Conservation (phyloP, 2,888 invertebrate species). For the Cataglyphis livida region DNA sequence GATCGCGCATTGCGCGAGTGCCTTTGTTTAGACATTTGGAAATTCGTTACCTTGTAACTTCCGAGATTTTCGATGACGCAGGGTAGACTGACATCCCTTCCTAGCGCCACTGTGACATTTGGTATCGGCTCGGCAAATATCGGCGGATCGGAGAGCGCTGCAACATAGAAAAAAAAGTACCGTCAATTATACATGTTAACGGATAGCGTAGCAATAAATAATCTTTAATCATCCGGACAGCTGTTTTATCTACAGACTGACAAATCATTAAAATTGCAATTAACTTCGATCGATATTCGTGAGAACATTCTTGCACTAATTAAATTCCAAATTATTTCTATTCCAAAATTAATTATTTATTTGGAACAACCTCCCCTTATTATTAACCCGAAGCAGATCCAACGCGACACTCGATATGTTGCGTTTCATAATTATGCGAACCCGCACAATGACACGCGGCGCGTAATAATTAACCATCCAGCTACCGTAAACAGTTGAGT, state of each 20-base stretch:
- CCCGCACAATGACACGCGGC: not conserved
- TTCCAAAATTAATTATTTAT: not conserved
- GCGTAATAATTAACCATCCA: conserved; percentile 23
- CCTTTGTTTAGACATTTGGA: not conserved
- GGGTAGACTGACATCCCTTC: conserved; percentile 95
- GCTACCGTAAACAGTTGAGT: conserved; percentile 21
- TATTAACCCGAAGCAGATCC: not conserved
- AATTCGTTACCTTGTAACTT: conserved; percentile 91
- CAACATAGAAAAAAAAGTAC: conserved; percentile 80
- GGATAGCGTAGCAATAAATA: not conserved
- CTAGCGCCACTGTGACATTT: conserved; percentile 96
- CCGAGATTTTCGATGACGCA: conserved; percentile 97
- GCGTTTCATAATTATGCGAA: not conserved
- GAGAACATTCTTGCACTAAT: not conserved
- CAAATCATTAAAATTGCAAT: not conserved
- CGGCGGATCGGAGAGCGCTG: conserved; percentile 95
- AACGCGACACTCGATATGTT: not conserved
- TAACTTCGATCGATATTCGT: not conserved
- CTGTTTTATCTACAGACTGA: not conserved
- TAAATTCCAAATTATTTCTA: not conserved
- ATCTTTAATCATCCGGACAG: not conserved
- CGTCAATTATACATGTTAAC: not conserved
- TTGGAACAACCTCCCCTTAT: not conserved
- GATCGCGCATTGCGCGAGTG: not conserved
- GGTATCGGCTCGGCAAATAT: conserved; percentile 96